phyloP scores from a whole-genome alignment of 1,140 invertebrate genomes.

The Ceratosolen fusciceps region DNA sequence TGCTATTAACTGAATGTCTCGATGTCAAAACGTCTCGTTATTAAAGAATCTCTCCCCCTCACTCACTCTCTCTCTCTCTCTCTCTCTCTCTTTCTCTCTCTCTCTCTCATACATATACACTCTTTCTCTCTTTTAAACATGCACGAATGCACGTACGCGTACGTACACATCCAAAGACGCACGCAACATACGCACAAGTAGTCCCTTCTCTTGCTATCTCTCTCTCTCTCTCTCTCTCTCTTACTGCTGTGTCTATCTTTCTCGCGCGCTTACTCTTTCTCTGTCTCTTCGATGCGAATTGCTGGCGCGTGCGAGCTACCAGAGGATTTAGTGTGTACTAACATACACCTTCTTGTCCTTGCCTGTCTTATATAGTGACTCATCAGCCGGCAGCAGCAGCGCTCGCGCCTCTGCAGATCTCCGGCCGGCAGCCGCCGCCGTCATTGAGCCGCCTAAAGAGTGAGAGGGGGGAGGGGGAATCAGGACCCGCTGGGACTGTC shows the following conservation, averaged over 20 bases:
- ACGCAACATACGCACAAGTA: too few species aligned
- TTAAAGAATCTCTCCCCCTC: slow-evolving; percentile 9
- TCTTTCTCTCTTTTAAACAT: too few species aligned
- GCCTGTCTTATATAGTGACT: slow-evolving; percentile 71
- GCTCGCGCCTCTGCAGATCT: slow-evolving; percentile 42
- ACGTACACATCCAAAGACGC: too few species aligned
- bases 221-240: slow-evolving; percentile 10
- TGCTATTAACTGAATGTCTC: slow-evolving; percentile 1
- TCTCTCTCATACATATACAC: not conserved
- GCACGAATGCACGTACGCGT: too few species aligned
- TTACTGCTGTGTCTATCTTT: too few species aligned
- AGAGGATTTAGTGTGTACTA: slow-evolving; percentile 69
- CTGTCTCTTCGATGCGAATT: slow-evolving; percentile 32
- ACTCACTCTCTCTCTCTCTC: slow-evolving; percentile 22
- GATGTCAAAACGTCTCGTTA: slow-evolving; percentile 7
- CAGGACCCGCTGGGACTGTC: slow-evolving; percentile 36
- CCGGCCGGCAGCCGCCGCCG: slow-evolving; percentile 32
- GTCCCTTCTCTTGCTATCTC: slow-evolving; percentile 24
- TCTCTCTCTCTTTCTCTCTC: slow-evolving; percentile 15
- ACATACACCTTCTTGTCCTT: slow-evolving; percentile 71
- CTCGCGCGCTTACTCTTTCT: slow-evolving; percentile 17
- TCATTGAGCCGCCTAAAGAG: too few species aligned
- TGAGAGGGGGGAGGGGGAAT: slow-evolving; percentile 10
- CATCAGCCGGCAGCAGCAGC: slow-evolving; percentile 63
- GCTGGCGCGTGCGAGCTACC: slow-evolving; percentile 62